Evolutionary conservation across 2,797 vertebrate genomes (phyloP).

Genomic region (Cyprinodon diabolis): DNA sequence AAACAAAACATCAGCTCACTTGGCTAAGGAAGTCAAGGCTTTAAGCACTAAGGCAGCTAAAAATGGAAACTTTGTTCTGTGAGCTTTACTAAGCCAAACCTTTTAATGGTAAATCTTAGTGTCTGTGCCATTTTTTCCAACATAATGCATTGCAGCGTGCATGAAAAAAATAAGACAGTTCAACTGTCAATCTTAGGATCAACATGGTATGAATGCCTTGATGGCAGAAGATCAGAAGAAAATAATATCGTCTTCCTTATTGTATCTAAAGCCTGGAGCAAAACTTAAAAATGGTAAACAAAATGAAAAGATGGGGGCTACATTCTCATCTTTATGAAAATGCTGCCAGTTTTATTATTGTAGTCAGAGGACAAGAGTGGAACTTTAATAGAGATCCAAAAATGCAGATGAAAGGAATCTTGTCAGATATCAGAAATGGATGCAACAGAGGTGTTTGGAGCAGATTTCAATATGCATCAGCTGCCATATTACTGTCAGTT

Average conservation of each 20-base stretch:
- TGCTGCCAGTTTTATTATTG: conserved; percentile 27
- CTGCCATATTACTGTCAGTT: conserved; percentile 70
- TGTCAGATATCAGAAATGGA: conserved; percentile 39
- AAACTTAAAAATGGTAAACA: not conserved
- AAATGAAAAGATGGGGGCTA: conserved; percentile 19
- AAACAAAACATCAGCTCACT: conserved; percentile 17
- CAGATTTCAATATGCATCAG: conserved; percentile 65
- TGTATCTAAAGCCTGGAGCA: not conserved
- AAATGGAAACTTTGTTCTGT: not conserved
- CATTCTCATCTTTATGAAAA: conserved; percentile 3
- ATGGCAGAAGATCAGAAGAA: not conserved
- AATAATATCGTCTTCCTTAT: not conserved
- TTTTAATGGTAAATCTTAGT: not conserved
- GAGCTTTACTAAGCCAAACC: not conserved
- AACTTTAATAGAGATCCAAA: not conserved
- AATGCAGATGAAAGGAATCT: not conserved
- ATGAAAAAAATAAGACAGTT: conserved; percentile 9
- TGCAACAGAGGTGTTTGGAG: conserved; percentile 30
- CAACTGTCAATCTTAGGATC: not conserved
- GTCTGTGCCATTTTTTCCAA: conserved; percentile 16
- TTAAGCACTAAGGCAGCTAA: conserved; percentile 5
- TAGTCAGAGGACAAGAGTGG: conserved; percentile 20
- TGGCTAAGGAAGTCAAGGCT: conserved; percentile 10
- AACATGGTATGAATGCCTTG: not conserved
- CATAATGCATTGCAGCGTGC: conserved; percentile 29